phyloP scores from a whole-genome alignment of 2,888 invertebrate species.

The Acleris holmiana region DNA sequence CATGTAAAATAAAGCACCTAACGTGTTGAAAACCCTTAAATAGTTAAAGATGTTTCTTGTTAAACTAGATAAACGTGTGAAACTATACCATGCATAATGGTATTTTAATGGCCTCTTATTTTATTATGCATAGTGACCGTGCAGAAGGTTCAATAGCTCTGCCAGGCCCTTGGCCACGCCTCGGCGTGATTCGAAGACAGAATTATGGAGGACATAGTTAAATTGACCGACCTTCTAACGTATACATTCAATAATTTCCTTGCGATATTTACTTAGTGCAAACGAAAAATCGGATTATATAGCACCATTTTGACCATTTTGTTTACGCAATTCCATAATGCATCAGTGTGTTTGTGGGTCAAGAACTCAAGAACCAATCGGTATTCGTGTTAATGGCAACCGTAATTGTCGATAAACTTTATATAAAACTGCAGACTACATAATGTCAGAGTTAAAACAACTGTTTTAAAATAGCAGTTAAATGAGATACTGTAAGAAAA shows the following conservation, averaged over 20 bases:
- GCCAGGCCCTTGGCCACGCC: slow-evolving; percentile 6
- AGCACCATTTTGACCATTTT: neutral
- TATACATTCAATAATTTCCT: neutral
- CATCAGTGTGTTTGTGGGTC: neutral
- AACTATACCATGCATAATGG: neutral
- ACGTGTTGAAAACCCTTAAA: too few relatives aligned
- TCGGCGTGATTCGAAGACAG: slow-evolving; percentile 5
- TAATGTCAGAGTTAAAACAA: slow-evolving; percentile 10
- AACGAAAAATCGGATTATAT: neutral
- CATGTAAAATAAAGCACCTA: too few relatives aligned
- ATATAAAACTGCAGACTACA: slow-evolving; percentile 13
- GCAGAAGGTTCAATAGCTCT: slow-evolving; percentile 15
- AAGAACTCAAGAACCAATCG: neutral
- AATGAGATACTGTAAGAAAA: slow-evolving; percentile 41
- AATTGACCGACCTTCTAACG: slow-evolving; percentile 7
- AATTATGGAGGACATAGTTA: slow-evolving; percentile 15
- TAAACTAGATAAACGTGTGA: too few relatives aligned
- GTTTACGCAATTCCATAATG: neutral
- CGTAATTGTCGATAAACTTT: slow-evolving; percentile 3
- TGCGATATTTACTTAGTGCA: too few relatives aligned
- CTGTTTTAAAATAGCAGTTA: slow-evolving; percentile 4
- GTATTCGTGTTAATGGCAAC: slow-evolving; percentile 3
- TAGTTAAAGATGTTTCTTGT: too few relatives aligned
- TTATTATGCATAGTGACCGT: slow-evolving; percentile 9
- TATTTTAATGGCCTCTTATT: slow-evolving; percentile 4